phyloP scores from a whole-genome alignment of 2,888 invertebrate species.

The Chesias legatella region DNA sequence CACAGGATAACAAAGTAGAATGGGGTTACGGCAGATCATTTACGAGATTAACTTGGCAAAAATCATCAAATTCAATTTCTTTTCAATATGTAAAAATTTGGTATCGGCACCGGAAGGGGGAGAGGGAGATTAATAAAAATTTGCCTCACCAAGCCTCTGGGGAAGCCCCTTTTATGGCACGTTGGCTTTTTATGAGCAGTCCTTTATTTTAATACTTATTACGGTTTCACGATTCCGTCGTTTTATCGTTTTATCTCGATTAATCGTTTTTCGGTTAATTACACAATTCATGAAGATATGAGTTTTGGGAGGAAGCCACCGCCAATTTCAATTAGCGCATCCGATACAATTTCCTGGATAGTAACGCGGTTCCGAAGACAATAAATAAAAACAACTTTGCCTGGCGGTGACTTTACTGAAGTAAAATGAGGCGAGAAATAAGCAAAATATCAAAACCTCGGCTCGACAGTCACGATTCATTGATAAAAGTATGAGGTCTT shows the following conservation, averaged over 20 bases:
- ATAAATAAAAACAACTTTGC: constrained; percentile 15
- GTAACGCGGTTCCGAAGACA: constrained; percentile 10
- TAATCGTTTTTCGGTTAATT: constrained; percentile 67
- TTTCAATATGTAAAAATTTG: constrained; percentile 60
- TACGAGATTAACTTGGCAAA: constrained; percentile 31
- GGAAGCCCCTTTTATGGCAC: constrained; percentile 69
- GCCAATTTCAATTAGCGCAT: constrained; percentile 24
- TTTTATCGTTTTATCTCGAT: constrained; percentile 58
- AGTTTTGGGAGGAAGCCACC: constrained; percentile 23
- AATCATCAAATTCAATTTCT: constrained; percentile 57
- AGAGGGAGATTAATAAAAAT: constrained; percentile 72
- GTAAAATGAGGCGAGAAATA: constrained; percentile 9
- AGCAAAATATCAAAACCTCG: constrained; percentile 17
- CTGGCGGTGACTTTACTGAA: constrained; percentile 4
- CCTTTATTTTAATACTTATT: constrained; percentile 73
- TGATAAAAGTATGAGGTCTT: constrained; percentile 20
- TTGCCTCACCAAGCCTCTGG: constrained; percentile 58
- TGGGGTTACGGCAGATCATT: constrained; percentile 27
- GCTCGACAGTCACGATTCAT: constrained; percentile 14
- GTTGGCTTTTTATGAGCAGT: constrained; percentile 67
- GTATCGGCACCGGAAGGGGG: constrained; percentile 51
- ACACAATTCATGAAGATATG: constrained; percentile 46
- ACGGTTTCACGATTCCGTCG: constrained; percentile 63
- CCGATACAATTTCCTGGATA: constrained; percentile 15
- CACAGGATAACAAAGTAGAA: constrained; percentile 25